Evolutionary conservation across 2,113 vertebrate species (phyloP).

Genomic region (Coptodon rendalli): DNA sequence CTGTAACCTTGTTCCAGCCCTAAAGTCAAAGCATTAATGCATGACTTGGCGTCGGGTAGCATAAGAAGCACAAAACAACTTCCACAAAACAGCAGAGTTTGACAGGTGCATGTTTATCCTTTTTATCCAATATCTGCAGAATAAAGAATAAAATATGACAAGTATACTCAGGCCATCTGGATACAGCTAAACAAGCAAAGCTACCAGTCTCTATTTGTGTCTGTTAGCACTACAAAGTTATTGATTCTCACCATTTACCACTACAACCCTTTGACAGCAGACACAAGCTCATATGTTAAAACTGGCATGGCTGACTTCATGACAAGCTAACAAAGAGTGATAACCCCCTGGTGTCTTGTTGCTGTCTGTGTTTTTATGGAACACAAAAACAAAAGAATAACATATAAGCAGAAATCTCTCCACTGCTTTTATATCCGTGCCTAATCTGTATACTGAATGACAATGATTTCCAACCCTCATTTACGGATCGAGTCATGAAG

Average conservation of each 20-base stretch:
- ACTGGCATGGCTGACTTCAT: constrained; percentile 31
- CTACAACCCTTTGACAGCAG: constrained; percentile 29
- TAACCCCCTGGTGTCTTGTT: not conserved
- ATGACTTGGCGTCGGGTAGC: not conserved
- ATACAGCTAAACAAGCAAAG: not conserved
- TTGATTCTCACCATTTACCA: constrained; percentile 42
- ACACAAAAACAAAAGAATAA: not conserved
- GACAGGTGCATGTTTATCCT: constrained; percentile 18
- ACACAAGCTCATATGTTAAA: constrained; percentile 33
- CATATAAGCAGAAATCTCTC: not conserved
- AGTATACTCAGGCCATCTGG: constrained; percentile 7
- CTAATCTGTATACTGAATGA: constrained; percentile 5
- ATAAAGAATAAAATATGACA: constrained; percentile 23
- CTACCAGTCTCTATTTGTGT: constrained; percentile 17
- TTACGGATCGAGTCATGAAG: constrained; percentile 6
- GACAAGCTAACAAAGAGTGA: constrained; percentile 38
- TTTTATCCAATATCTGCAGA: constrained; percentile 23
- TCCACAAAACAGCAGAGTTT: constrained; percentile 12
- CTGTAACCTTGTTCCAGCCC: constrained; percentile 7
- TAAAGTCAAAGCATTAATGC: constrained; percentile 21
- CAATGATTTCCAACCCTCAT: constrained; percentile 22
- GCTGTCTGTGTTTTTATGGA: not conserved
- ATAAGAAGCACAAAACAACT: constrained; percentile 8
- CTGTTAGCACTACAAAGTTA: constrained; percentile 31
- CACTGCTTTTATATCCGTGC: not conserved